Evolutionary conservation across 2,113 vertebrate genomes (phyloP).

Genomic region (Chionis minor): DNA sequence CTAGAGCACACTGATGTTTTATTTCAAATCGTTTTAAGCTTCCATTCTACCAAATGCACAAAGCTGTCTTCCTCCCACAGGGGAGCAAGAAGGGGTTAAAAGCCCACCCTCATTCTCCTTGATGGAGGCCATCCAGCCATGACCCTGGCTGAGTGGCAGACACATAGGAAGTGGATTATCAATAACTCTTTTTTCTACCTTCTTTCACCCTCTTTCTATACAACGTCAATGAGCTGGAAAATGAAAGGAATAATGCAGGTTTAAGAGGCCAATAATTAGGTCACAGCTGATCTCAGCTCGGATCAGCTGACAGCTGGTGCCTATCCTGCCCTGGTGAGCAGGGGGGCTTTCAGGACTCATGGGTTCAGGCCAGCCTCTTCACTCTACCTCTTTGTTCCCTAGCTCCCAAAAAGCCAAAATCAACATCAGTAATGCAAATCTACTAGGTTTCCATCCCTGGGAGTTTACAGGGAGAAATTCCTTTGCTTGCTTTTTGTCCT

Average conservation of each 20-base stretch:
- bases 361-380: slow-evolving; percentile 8
- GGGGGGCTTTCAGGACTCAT: not conserved
- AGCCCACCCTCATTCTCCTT: slow-evolving; percentile 15
- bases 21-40: not conserved
- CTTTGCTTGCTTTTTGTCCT: slow-evolving; percentile 1
- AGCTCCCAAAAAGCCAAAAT: not conserved
- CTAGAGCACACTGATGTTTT: not conserved
- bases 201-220: slow-evolving; percentile 56
- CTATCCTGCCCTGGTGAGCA: slow-evolving; percentile 38
- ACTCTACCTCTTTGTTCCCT: not conserved
- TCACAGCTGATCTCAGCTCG: slow-evolving; percentile 78
- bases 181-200: slow-evolving; percentile 65
- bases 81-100: slow-evolving; percentile 53
- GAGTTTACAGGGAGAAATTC: not conserved
- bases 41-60: not conserved
- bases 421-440: not conserved
- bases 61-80: not conserved
- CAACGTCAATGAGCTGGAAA: slow-evolving; percentile 78
- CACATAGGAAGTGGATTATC: slow-evolving; percentile 69
- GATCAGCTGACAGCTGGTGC: slow-evolving; percentile 76
- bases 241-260: slow-evolving; percentile 81
- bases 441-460: not conserved
- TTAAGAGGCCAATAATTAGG: slow-evolving; percentile 81
- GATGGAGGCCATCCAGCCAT: slow-evolving; percentile 52
- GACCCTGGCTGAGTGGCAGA: slow-evolving; percentile 68